phyloP scores from a whole-genome alignment of 2,888 invertebrate genomes.

The Arrhopalites spinosus region DNA sequence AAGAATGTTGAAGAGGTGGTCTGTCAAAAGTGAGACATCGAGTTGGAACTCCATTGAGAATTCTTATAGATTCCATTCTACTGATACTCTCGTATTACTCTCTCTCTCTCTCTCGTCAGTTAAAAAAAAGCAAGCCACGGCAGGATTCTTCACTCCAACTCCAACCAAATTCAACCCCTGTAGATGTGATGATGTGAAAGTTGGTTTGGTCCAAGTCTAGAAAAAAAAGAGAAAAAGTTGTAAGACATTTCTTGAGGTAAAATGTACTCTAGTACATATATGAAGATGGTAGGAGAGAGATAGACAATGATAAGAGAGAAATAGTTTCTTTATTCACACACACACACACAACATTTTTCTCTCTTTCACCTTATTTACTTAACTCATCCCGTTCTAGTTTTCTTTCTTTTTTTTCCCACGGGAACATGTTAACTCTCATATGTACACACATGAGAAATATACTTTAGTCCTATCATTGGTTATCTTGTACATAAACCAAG shows the following conservation, averaged over 20 bases:
- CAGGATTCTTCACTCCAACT: constrained; percentile 3
- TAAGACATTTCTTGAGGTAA: no score
- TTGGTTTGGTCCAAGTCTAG: background rate
- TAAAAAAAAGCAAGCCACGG: no score
- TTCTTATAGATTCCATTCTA: constrained; percentile 45
- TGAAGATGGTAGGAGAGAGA: no score
- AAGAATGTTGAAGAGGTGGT: constrained; percentile 62
- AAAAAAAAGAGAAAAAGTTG: background rate
- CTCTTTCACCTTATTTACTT: background rate
- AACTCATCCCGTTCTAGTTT: no score
- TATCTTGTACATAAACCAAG: no score
- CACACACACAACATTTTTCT: background rate
- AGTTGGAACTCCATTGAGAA: constrained; percentile 72
- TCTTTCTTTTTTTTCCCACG: no score
- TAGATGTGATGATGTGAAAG: constrained; percentile 24
- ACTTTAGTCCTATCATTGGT: no score
- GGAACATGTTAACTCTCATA: no score
- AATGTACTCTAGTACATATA: no score
- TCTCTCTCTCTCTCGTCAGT: background rate
- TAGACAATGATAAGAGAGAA: background rate
- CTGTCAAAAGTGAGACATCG: constrained; percentile 73
- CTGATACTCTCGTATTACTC: background rate
- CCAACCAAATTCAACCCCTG: constrained; percentile 22
- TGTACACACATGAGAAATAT: no score
- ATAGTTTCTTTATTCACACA: background rate